Evolutionary conservation across 2,797 vertebrate genomes (phyloP).

Genomic region (Scleropages formosus): DNA sequence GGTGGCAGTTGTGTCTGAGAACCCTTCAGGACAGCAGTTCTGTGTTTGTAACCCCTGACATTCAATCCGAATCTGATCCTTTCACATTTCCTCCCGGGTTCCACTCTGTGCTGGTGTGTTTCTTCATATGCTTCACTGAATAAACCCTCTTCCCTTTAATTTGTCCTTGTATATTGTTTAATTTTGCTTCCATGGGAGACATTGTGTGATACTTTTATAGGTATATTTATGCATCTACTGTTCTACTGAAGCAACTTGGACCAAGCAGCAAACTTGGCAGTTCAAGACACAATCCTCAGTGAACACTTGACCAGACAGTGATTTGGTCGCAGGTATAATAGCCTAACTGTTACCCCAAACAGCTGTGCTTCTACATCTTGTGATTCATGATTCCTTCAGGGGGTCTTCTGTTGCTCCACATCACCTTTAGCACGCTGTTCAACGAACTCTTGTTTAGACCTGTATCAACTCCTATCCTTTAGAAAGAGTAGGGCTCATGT

Average conservation of each 20-base stretch:
- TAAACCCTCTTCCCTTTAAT: neutral
- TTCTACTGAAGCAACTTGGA: neutral
- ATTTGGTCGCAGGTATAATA: neutral
- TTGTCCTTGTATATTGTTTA: neutral
- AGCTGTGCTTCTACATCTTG: neutral
- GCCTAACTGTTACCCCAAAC: neutral
- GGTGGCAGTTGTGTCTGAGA: neutral
- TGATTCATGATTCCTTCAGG: neutral
- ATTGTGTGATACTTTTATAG: neutral
- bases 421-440: neutral
- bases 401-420: neutral
- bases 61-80: slow-evolving; percentile 7
- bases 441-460: neutral
- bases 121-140: neutral
- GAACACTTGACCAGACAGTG: neutral
- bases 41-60: neutral
- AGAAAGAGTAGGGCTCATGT: neutral
- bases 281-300: neutral
- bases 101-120: neutral
- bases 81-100: neutral
- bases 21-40: neutral
- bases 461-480: neutral
- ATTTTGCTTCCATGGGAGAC: neutral
- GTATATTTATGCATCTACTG: no score
- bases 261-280: neutral